These are phyloP conservation scores for Tyria jacobaeae DNA, from an alignment of 2,888 invertebrate species.

Conservation along the genomic window DNA sequence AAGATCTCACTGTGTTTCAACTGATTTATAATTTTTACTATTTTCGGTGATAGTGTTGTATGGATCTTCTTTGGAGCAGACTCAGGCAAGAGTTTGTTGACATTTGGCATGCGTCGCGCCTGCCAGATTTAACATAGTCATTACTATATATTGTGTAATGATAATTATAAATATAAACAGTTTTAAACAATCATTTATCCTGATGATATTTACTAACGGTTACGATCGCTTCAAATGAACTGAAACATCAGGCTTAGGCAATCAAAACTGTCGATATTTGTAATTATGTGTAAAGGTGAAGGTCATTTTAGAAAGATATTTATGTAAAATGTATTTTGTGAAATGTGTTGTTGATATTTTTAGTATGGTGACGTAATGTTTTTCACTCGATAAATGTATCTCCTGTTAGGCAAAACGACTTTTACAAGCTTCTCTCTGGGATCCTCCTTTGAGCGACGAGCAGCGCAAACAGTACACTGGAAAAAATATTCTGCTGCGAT, in stretches of 20 bases:
- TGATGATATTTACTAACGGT: too few species aligned
- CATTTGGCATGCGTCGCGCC: constrained; percentile 42
- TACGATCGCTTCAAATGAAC: too few species aligned
- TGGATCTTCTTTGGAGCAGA: constrained; percentile 14
- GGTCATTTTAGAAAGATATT: neutral
- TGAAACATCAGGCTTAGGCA: neutral
- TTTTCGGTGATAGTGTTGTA: constrained; percentile 59
- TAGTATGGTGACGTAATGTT: constrained; percentile 70
- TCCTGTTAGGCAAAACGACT: constrained; percentile 67
- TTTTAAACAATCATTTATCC: too few species aligned
- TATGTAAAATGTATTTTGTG: neutral
- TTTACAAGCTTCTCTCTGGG: constrained; percentile 56
- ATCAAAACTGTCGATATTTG: neutral
- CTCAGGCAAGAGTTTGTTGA: constrained; percentile 14
- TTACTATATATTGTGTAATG: constrained; percentile 22
- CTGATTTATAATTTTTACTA: constrained; percentile 59
- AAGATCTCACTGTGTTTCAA: constrained; percentile 56
- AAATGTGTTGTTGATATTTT: constrained; percentile 5
- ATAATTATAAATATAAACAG: too few species aligned
- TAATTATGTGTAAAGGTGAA: neutral
- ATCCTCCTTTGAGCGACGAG: constrained; percentile 37
- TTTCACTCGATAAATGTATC: constrained; percentile 63
- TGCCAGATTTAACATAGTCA: constrained; percentile 52
- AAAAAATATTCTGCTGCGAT: constrained; percentile 54
- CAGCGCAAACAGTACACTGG: constrained; percentile 69